Conservation (phyloP, 2,888 invertebrate species). For the Lithophane ornitopus region DNA sequence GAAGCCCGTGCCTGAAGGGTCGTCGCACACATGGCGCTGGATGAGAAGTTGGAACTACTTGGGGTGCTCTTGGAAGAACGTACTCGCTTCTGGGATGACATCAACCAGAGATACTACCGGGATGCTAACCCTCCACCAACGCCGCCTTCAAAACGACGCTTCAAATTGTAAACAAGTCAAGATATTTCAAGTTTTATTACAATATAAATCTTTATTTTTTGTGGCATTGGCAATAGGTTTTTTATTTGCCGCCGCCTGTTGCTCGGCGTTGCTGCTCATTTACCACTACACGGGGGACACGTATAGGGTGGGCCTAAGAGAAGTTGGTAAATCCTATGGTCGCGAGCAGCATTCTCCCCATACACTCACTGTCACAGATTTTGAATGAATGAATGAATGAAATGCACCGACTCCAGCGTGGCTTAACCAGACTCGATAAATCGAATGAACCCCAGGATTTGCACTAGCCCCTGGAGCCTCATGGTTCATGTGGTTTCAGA, state of each 20-base stretch:
- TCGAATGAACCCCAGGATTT: too few relatives aligned
- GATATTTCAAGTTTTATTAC: background rate
- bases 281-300: too few relatives aligned
- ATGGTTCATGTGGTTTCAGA: too few relatives aligned
- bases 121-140: slow-evolving; percentile 4
- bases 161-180: background rate
- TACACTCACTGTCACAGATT: too few relatives aligned
- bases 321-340: too few relatives aligned
- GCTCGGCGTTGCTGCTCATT: too few relatives aligned
- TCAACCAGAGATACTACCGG: slow-evolving; percentile 64
- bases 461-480: too few relatives aligned
- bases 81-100: slow-evolving; percentile 27
- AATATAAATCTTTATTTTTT: background rate
- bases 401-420: too few relatives aligned
- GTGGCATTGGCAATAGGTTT: background rate
- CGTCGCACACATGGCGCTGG: slow-evolving; percentile 66
- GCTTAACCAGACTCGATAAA: too few relatives aligned
- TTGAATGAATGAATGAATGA: too few relatives aligned
- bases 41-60: slow-evolving; percentile 62
- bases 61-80: slow-evolving; percentile 57
- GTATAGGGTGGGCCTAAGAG: too few relatives aligned
- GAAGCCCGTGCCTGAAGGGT: slow-evolving; percentile 69
- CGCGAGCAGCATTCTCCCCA: too few relatives aligned
- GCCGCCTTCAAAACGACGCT: background rate
- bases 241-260: background rate